These are phyloP conservation scores for Hystrix brachyura DNA, from an alignment of 2,113 vertebrate species.

Conservation along the genomic window DNA sequence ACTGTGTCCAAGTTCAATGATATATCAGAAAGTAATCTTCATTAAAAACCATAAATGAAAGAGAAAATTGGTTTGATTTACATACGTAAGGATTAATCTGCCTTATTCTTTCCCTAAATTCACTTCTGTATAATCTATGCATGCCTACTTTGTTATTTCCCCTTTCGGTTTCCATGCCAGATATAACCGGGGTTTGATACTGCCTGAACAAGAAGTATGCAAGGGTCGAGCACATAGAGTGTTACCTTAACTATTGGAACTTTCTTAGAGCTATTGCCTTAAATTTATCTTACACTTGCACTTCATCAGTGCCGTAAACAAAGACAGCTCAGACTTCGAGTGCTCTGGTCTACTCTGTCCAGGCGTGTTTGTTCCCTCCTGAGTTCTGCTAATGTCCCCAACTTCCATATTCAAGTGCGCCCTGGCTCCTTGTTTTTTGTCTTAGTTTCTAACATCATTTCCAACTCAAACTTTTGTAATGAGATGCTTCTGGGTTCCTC, in stretches of 20 bases:
- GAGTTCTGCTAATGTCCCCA: background rate
- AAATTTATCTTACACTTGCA: background rate
- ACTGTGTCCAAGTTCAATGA: background rate
- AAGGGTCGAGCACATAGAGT: background rate
- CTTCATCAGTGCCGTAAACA: background rate
- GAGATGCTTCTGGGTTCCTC: background rate
- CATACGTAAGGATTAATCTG: background rate
- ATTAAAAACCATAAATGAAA: background rate
- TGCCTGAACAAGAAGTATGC: background rate
- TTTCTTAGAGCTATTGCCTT: background rate
- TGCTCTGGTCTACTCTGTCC: background rate
- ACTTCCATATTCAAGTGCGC: background rate
- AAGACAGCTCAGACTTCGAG: background rate
- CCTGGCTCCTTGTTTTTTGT: background rate
- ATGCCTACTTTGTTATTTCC: background rate
- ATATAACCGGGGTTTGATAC: background rate
- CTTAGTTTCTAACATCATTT: background rate
- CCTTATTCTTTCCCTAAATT: background rate
- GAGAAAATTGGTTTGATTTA: conserved; percentile 5
- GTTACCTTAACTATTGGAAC: background rate
- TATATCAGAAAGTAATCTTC: background rate
- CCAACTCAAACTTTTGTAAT: background rate
- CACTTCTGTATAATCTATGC: background rate
- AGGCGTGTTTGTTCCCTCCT: background rate
- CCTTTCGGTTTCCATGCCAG: background rate